Conservation (phyloP, 2,888 invertebrate genomes). For the Deroplatys truncata region DNA sequence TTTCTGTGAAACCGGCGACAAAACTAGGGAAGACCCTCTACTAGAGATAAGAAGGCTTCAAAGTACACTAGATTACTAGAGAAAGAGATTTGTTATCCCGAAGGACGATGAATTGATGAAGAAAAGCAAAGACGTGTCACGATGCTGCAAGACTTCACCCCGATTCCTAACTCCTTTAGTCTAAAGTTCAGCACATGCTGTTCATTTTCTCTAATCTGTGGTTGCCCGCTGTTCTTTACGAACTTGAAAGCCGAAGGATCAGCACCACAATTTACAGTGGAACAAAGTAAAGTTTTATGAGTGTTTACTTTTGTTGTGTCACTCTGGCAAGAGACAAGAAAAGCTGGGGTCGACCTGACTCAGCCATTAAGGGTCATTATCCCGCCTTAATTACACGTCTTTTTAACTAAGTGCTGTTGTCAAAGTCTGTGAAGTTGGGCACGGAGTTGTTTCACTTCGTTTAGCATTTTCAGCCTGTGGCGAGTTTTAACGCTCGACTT, state of each 20-base stretch:
- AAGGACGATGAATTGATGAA: too few relatives aligned
- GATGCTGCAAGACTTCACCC: too few relatives aligned
- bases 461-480: neutral
- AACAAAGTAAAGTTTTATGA: neutral
- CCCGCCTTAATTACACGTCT: neutral
- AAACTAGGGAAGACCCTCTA: too few relatives aligned
- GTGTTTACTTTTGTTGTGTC: neutral
- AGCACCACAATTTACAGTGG: neutral
- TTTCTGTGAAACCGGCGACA: too few relatives aligned
- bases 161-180: neutral
- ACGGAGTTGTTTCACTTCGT: neutral
- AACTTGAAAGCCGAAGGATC: neutral
- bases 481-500: neutral
- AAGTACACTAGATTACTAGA: too few relatives aligned
- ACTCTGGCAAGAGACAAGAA: neutral
- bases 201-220: neutral
- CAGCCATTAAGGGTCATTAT: neutral
- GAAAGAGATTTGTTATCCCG: too few relatives aligned
- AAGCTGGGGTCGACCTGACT: neutral
- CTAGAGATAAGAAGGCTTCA: too few relatives aligned
- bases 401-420: neutral
- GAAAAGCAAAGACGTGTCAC: too few relatives aligned
- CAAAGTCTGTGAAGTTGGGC: neutral
- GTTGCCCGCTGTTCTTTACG: neutral
- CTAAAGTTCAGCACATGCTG: neutral